phyloP scores from a whole-genome alignment of 2,113 vertebrate genomes.

The Recurvirostra avosetta region DNA sequence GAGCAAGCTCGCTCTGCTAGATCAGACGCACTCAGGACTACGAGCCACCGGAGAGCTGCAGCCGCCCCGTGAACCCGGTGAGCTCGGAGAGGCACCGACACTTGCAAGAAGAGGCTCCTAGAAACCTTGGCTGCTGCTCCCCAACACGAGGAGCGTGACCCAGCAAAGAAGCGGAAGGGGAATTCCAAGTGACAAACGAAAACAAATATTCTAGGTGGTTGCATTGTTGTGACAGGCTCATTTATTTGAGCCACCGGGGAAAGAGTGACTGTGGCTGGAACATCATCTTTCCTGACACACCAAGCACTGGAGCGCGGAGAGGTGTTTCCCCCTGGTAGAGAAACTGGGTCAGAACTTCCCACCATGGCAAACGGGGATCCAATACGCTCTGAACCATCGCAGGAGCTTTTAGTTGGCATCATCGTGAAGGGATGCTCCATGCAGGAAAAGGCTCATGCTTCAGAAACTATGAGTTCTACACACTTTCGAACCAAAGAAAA shows the following conservation, averaged over 20 bases:
- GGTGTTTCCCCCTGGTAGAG: not conserved
- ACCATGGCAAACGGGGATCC: not conserved
- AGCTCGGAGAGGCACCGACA: not conserved
- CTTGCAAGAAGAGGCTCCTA: not conserved
- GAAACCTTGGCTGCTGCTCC: not conserved
- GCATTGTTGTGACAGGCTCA: not conserved
- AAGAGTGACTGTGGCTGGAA: not conserved
- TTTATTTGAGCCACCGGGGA: constrained; percentile 20
- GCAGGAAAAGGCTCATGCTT: not conserved
- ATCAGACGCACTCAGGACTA: not conserved
- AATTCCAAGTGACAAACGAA: constrained; percentile 35
- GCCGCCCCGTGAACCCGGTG: fast-evolving
- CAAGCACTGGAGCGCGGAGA: not conserved
- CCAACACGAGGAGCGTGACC: not conserved
- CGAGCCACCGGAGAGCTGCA: not conserved
- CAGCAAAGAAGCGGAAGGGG: not conserved
- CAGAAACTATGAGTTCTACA: not conserved
- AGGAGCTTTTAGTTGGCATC: not conserved
- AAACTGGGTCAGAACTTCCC: constrained; percentile 33
- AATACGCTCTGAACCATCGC: not conserved
- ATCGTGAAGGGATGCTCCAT: not conserved
- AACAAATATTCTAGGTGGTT: constrained; percentile 16
- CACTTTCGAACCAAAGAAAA: not conserved
- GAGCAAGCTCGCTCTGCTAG: not conserved
- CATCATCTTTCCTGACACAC: constrained; percentile 28